A percentile compares a stretch with the other conserved stretches of the same genome.
Conservation (phyloP, 2,888 invertebrate species). For the Agrochola circellaris region DNA sequence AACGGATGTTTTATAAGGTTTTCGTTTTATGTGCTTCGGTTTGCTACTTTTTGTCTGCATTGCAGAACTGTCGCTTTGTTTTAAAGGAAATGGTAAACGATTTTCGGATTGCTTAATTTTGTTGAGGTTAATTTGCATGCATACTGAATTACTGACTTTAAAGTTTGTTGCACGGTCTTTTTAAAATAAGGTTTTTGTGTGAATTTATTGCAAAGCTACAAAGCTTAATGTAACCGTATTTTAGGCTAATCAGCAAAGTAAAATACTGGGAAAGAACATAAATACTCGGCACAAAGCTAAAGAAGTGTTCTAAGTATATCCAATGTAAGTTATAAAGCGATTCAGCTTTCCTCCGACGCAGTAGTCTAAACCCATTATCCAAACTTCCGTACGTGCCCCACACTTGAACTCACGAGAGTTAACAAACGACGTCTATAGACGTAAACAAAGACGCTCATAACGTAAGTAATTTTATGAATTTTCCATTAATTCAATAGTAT, state of each 20-base stretch:
- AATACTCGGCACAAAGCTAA: conserved; percentile 21
- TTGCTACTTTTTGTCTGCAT: conserved; percentile 54
- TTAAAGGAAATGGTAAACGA: conserved; percentile 28
- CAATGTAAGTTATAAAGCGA: conserved; percentile 40
- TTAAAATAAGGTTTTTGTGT: conserved; percentile 12
- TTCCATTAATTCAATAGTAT: conserved; percentile 78
- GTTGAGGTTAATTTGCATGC: conserved; percentile 26
- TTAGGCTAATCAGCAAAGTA: conserved; percentile 10
- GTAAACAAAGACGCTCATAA: conserved; percentile 71
- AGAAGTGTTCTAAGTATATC: conserved; percentile 31
- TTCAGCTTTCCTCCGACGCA: conserved; percentile 17
- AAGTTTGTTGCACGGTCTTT: conserved; percentile 10
- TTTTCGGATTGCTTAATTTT: conserved; percentile 26
- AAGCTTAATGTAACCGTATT: background rate
- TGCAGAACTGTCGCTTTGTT: conserved; percentile 53
- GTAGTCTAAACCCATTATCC: conserved; percentile 40
- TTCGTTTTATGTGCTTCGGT: conserved; percentile 43
- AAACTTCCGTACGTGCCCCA: conserved; percentile 43
- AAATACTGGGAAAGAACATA: background rate
- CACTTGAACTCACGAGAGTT: conserved; percentile 46
- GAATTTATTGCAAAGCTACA: background rate
- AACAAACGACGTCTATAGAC: conserved; percentile 67
- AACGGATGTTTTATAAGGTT: conserved; percentile 57
- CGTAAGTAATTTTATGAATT: conserved; percentile 77
- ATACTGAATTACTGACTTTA: conserved; percentile 8